These are phyloP conservation scores for Cinclus cinclus DNA, from an alignment of 2,113 vertebrate genomes.

Conservation along the genomic window DNA sequence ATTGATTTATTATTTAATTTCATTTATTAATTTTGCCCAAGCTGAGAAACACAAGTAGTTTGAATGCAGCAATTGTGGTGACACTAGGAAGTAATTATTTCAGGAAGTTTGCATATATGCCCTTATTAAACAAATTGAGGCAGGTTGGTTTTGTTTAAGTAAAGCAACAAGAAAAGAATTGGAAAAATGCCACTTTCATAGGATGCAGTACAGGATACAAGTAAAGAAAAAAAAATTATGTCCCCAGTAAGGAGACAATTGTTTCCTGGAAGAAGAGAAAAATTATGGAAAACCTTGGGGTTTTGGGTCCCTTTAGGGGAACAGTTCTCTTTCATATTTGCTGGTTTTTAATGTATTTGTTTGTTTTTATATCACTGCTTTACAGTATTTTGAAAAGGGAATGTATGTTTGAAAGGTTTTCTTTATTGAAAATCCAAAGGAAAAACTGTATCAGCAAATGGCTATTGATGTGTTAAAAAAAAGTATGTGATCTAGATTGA, in stretches of 20 bases:
- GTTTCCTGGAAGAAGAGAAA: background rate
- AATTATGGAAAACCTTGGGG: background rate
- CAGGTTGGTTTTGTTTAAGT: background rate
- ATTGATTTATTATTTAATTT: background rate
- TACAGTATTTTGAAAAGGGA: background rate
- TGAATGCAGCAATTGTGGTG: background rate
- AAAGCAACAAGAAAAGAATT: background rate
- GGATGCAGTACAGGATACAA: background rate
- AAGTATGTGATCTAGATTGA: background rate
- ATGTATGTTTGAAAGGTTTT: background rate
- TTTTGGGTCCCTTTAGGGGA: background rate
- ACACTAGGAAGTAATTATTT: background rate
- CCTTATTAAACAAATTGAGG: background rate
- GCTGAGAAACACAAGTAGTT: background rate
- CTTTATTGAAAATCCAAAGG: background rate
- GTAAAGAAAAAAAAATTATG: background rate
- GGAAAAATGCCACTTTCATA: background rate
- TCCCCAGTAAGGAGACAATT: background rate
- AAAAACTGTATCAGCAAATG: background rate
- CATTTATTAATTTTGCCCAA: background rate
- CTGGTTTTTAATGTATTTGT: background rate
- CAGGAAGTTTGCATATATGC: background rate
- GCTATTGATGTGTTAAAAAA: background rate
- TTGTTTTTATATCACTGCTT: background rate
- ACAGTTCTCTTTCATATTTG: background rate